Conservation (phyloP, 2,113 vertebrate species). For the Crotalus tigris region DNA sequence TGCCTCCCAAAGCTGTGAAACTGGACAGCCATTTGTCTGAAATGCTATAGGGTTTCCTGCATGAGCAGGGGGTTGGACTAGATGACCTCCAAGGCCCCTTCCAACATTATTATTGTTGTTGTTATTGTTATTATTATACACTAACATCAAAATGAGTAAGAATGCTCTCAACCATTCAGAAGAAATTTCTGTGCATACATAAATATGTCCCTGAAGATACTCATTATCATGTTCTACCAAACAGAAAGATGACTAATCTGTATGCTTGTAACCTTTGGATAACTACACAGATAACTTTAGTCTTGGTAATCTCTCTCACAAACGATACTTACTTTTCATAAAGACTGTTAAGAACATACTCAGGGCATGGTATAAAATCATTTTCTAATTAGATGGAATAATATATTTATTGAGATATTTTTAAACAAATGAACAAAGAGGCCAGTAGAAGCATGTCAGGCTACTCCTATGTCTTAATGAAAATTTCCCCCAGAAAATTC, state of each 20-base stretch:
- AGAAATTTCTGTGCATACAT: background rate
- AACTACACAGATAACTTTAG: background rate
- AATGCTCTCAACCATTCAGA: background rate
- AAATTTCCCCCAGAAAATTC: background rate
- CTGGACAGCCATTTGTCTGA: no score
- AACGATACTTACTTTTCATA: background rate
- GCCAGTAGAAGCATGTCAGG: background rate
- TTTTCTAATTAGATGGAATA: background rate
- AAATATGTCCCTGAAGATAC: background rate
- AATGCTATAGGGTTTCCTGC: no score
- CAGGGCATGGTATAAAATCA: background rate
- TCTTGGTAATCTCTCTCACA: background rate
- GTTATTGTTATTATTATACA: no score
- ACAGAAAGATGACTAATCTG: background rate
- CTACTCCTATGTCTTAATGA: background rate
- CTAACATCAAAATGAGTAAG: background rate
- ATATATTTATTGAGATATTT: background rate
- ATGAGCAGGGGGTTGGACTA: no score
- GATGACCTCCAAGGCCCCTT: no score
- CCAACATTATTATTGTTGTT: no score
- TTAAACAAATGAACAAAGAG: background rate
- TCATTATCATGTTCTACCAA: background rate
- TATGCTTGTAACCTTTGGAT: background rate
- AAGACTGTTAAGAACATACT: background rate
- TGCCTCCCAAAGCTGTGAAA: no score